Evolutionary conservation across 2,888 invertebrate species (phyloP).

Genomic region (Pseudoips prasinana): DNA sequence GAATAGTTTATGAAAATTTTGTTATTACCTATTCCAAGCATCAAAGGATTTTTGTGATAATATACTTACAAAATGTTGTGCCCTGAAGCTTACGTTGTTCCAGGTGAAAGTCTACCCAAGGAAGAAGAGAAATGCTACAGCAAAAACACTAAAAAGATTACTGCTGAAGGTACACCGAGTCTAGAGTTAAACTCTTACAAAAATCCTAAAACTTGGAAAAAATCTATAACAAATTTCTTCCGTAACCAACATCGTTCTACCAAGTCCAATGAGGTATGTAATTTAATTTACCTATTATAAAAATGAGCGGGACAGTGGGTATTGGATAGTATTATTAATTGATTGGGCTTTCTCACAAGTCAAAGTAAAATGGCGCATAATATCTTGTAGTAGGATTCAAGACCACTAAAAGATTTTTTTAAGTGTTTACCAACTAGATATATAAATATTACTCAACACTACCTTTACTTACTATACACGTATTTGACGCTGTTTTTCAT

Average conservation of each 20-base stretch:
- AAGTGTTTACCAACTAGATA: too few species aligned
- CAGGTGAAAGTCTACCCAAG: constrained; percentile 49
- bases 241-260: constrained; percentile 67
- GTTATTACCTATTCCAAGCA: constrained; percentile 24
- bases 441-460: too few species aligned
- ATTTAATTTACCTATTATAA: too few species aligned
- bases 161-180: constrained; percentile 50
- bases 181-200: constrained; percentile 61
- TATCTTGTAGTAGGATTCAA: too few species aligned
- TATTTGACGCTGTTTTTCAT: too few species aligned
- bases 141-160: constrained; percentile 51
- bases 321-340: too few species aligned
- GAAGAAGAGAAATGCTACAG: constrained; percentile 42
- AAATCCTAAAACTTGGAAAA: constrained; percentile 71
- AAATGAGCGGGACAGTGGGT: too few species aligned
- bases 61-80: constrained; percentile 56
- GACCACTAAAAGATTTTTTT: too few species aligned
- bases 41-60: constrained; percentile 40
- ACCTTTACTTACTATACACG: too few species aligned
- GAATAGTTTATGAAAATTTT: neutral
- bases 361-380: too few species aligned
- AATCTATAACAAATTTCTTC: constrained; percentile 71
- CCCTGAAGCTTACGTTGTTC: constrained; percentile 59
- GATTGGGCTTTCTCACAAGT: too few species aligned
- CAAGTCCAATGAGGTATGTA: constrained; percentile 70